These are phyloP conservation scores for Haliclona indistincta DNA, from an alignment of 37 sponge, comb jelly and placozoan species.

Conservation along the genomic window DNA sequence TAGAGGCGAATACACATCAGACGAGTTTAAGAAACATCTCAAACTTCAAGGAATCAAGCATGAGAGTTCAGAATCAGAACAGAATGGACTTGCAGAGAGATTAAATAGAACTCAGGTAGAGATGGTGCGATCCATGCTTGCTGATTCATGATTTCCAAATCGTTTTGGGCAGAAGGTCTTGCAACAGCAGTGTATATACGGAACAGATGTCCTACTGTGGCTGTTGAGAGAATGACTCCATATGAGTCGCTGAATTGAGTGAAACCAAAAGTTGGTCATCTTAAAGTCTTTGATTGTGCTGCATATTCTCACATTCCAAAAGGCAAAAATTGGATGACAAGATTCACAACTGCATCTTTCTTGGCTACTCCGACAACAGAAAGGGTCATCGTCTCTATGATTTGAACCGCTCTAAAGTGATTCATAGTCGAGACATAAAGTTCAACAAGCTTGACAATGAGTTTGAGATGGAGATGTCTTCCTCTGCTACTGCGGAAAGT, in stretches of 20 bases:
- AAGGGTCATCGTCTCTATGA: conserved; percentile 36
- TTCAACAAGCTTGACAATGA: conserved; percentile 20
- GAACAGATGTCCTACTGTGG: conserved; percentile 24
- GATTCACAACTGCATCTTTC: conserved; percentile 19
- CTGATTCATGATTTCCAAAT: conserved; percentile 31
- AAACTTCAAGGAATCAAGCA: conserved; percentile 11
- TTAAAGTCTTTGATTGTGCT: conserved; percentile 19
- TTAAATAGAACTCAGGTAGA: conserved; percentile 38
- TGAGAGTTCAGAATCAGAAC: conserved; percentile 17
- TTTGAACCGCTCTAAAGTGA: background rate
- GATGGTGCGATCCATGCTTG: conserved; percentile 23
- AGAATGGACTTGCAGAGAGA: conserved; percentile 25
- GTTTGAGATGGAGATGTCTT: background rate
- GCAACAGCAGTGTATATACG: conserved; percentile 17
- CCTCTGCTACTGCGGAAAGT: too few species aligned
- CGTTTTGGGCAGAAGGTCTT: conserved; percentile 30
- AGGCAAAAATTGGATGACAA: conserved; percentile 17
- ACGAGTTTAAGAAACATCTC: conserved; percentile 22
- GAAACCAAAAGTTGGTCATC: conserved; percentile 28
- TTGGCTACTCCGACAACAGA: conserved; percentile 16
- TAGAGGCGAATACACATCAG: conserved; percentile 34
- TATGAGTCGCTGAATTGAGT: conserved; percentile 16
- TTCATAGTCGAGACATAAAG: conserved; percentile 14
- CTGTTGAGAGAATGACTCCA: conserved; percentile 25
- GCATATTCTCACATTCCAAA: conserved; percentile 22